Conservation (phyloP, 2,113 vertebrate species). For the Crotalus tigris region DNA sequence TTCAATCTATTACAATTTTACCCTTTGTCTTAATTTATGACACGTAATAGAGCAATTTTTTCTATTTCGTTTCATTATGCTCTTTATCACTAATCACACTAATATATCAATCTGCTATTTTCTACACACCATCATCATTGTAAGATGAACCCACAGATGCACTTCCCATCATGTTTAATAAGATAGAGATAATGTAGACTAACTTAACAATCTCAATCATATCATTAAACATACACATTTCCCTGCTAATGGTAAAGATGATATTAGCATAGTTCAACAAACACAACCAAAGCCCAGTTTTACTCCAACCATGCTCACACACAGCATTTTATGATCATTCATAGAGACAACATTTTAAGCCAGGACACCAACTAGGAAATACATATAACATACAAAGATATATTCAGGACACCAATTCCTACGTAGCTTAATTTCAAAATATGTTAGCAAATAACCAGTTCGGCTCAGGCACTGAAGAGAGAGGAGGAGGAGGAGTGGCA, state of each 20-base stretch:
- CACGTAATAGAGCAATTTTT: neutral
- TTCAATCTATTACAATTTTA: neutral
- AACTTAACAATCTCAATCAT: neutral
- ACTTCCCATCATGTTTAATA: neutral
- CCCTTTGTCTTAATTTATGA: neutral
- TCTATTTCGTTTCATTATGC: neutral
- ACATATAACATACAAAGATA: neutral
- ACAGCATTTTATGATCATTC: neutral
- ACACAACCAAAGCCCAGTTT: neutral
- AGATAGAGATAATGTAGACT: neutral
- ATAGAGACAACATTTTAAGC: neutral
- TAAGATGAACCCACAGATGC: neutral
- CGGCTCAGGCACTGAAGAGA: neutral
- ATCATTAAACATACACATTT: neutral
- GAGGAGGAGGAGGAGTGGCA: neutral
- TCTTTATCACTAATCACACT: neutral
- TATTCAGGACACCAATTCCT: neutral
- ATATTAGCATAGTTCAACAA: neutral
- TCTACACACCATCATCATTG: neutral
- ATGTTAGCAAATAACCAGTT: neutral
- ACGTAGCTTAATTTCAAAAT: neutral
- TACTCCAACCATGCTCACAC: neutral
- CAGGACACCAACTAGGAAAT: neutral
- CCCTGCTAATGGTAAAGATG: neutral
- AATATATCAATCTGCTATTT: neutral